These are phyloP conservation scores for Pseudochromis fuscus DNA, from an alignment of 2,797 vertebrate genomes.

Conservation along the genomic window DNA sequence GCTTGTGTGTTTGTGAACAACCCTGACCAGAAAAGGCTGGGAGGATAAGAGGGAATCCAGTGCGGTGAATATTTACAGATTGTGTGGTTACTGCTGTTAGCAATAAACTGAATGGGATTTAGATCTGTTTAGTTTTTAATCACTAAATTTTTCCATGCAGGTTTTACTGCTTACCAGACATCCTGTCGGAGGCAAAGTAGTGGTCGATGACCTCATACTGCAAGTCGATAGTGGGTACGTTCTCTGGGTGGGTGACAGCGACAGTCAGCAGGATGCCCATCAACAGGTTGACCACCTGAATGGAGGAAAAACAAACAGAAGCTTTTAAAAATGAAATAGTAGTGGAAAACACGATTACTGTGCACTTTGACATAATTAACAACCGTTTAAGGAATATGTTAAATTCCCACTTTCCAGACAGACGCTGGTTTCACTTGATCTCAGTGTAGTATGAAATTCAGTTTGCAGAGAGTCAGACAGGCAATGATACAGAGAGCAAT, in stretches of 20 bases:
- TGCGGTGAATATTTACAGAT: neutral
- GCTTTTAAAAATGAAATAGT: neutral
- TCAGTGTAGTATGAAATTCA: neutral
- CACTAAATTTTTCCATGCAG: neutral
- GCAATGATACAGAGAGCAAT: neutral
- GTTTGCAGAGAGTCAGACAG: neutral
- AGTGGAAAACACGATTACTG: neutral
- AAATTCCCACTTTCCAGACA: neutral
- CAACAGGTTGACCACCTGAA: constrained; percentile 95
- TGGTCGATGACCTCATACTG: constrained; percentile 99
- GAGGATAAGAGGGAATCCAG: no score
- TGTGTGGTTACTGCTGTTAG: no score
- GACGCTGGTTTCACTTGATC: neutral
- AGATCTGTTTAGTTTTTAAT: neutral
- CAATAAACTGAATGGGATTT: neutral
- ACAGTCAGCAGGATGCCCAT: constrained; percentile 98
- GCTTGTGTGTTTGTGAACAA: constrained; percentile 3
- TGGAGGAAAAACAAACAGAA: constrained; percentile 9
- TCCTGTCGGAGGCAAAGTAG: constrained; percentile 95
- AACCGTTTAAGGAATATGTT: neutral
- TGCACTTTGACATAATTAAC: neutral
- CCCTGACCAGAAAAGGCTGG: constrained; percentile 7
- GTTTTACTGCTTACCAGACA: constrained; percentile 89
- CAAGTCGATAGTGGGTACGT: constrained; percentile 92
- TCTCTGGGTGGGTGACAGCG: constrained; percentile 96